Evolutionary conservation across 2,888 invertebrate species (phyloP).

Genomic region (Xestia sexstrigata): DNA sequence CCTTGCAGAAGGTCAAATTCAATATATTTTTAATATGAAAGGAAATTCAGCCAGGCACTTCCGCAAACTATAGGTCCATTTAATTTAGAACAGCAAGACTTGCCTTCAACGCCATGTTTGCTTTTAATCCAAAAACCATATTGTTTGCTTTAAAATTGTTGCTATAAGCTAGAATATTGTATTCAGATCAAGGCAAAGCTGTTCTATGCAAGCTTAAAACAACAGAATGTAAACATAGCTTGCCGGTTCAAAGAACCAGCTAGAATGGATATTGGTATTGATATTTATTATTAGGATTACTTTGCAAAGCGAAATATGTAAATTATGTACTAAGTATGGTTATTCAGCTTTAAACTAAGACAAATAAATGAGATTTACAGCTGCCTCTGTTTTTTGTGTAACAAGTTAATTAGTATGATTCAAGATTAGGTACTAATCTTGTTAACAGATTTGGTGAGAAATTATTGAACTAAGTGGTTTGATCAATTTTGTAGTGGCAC

Average conservation of each 20-base stretch:
- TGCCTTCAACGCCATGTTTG: constrained; percentile 40
- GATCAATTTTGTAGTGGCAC: background rate
- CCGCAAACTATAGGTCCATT: background rate
- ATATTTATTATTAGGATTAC: too few species aligned
- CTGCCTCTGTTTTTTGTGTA: background rate
- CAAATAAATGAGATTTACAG: background rate
- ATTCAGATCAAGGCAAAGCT: constrained; percentile 26
- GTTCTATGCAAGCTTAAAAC: constrained; percentile 4
- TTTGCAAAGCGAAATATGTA: background rate
- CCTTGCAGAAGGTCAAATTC: background rate
- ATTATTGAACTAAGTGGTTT: background rate
- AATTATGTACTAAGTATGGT: constrained; percentile 17
- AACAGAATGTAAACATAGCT: constrained; percentile 36
- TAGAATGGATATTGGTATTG: constrained; percentile 14
- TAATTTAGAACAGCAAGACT: constrained; percentile 24
- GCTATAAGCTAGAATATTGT: constrained; percentile 48
- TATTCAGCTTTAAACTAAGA: background rate
- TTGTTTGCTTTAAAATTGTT: constrained; percentile 36
- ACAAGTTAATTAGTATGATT: background rate
- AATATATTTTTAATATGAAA: background rate
- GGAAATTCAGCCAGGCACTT: background rate
- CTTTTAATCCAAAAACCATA: constrained; percentile 51
- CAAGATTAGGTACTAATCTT: background rate
- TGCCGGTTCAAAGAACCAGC: constrained; percentile 11
- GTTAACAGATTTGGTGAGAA: background rate